Percentiles rank a stretch among this genome's conserved stretches.
Conservation (phyloP, 2,888 invertebrate genomes). For the Hecatera dysodea region DNA sequence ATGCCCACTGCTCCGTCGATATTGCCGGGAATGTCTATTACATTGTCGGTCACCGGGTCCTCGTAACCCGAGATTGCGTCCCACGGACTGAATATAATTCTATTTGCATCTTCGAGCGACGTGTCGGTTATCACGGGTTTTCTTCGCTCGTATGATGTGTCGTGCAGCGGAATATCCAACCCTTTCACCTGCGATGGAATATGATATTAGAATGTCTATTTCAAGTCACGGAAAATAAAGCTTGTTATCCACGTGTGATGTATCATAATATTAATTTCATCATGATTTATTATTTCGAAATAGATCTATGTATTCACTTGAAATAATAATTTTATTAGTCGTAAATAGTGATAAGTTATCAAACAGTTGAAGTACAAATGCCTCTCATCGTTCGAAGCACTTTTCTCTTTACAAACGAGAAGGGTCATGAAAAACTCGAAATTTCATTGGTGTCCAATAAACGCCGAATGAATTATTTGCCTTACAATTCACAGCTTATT, state of each 20-base stretch:
- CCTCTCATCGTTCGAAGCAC: not conserved
- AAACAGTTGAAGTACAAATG: constrained; percentile 11
- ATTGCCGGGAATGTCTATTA: constrained; percentile 87
- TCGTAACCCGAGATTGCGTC: constrained; percentile 87
- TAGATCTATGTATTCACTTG: not conserved
- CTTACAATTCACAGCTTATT: constrained; percentile 26
- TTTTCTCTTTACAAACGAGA: constrained; percentile 32
- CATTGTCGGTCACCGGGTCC: constrained; percentile 85
- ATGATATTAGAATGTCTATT: constrained; percentile 33
- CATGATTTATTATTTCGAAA: not conserved
- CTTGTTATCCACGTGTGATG: not conserved
- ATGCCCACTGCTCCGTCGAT: constrained; percentile 76
- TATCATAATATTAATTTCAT: not conserved
- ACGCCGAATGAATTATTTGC: constrained; percentile 31
- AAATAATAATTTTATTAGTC: not conserved
- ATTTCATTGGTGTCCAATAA: constrained; percentile 21
- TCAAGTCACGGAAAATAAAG: constrained; percentile 7
- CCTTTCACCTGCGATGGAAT: constrained; percentile 82
- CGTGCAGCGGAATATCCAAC: constrained; percentile 84
- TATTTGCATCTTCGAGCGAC: constrained; percentile 89
- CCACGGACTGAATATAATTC: constrained; percentile 90
- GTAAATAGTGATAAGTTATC: too few relatives aligned
- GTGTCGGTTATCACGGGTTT: constrained; percentile 86
- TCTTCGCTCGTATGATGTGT: constrained; percentile 77
- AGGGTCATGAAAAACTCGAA: constrained; percentile 21